phyloP scores from a whole-genome alignment of 37 sponge, comb jelly and placozoan genomes.

The Geodia barretti region DNA sequence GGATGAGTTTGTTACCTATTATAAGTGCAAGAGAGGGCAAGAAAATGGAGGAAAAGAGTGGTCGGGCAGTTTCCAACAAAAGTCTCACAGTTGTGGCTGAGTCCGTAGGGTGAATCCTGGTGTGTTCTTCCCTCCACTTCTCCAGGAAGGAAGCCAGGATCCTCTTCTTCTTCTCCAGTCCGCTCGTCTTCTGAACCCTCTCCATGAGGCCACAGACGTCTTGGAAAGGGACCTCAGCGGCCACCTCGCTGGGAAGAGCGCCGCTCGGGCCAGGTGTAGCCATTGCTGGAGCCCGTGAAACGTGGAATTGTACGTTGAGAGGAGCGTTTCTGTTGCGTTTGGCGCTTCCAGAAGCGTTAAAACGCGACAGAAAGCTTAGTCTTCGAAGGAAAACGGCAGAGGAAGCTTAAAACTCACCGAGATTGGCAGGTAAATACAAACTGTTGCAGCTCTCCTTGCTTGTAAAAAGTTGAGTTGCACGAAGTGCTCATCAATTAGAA shows the following conservation, averaged over 20 bases:
- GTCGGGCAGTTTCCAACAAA: not conserved
- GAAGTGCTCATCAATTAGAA: no score
- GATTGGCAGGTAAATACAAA: no score
- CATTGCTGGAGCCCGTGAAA: no score
- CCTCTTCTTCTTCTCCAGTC: slow-evolving; percentile 72
- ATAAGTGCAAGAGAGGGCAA: not conserved
- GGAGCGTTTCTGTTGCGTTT: no score
- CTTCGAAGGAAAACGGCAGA: no score
- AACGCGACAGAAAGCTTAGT: not conserved
- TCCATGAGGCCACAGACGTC: slow-evolving; percentile 69
- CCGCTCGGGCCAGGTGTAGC: not conserved
- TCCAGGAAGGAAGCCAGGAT: slow-evolving; percentile 41
- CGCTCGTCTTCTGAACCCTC: slow-evolving; percentile 49
- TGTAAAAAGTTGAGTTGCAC: no score
- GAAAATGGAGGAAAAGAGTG: not conserved
- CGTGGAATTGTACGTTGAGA: not conserved
- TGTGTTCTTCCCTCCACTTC: slow-evolving; percentile 67
- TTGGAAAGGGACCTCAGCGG: slow-evolving; percentile 23
- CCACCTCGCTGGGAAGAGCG: not conserved
- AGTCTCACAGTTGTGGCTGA: slow-evolving; percentile 42
- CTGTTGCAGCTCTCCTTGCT: no score
- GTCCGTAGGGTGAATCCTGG: slow-evolving; percentile 46
- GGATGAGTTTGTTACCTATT: no score
- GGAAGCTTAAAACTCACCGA: no score
- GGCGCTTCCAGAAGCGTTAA: not conserved